Evolutionary conservation across 2,888 invertebrate genomes (phyloP).

Genomic region (Cactoblastis cactorum): DNA sequence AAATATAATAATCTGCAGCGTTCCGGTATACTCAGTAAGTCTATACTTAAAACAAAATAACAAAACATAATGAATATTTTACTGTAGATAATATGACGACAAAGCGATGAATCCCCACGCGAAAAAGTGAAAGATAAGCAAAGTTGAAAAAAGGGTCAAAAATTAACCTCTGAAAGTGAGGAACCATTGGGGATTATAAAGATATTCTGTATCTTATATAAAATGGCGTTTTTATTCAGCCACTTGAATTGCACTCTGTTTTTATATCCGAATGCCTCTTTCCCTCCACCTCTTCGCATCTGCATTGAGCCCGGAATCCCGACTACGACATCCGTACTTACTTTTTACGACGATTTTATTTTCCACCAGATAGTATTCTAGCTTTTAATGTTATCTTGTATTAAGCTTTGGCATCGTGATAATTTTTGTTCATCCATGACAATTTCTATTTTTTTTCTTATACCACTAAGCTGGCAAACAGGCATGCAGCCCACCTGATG

Average conservation of each 20-base stretch:
- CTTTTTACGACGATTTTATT: constrained; percentile 53
- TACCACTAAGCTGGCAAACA: no score
- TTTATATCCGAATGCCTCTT: constrained; percentile 32
- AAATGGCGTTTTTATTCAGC: background rate
- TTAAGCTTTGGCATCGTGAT: constrained; percentile 25
- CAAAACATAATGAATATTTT: no score
- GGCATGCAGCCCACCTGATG: no score
- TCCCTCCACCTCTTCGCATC: constrained; percentile 37
- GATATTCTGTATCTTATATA: constrained; percentile 7
- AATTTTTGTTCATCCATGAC: constrained; percentile 41
- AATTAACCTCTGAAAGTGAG: background rate
- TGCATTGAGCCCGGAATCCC: constrained; percentile 42
- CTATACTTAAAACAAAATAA: no score
- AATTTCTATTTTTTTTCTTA: no score
- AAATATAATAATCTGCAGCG: no score
- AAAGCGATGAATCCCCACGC: no score
- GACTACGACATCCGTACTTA: constrained; percentile 46
- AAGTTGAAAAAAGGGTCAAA: no score
- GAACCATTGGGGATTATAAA: background rate
- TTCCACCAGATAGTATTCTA: constrained; percentile 28
- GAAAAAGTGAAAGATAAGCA: no score
- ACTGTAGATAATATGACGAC: no score
- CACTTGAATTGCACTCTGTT: constrained; percentile 30
- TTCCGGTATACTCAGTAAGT: no score
- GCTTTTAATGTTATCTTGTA: constrained; percentile 15